Conservation (phyloP, 2,797 vertebrate genomes). For the Rhabdophis nuchalis region DNA sequence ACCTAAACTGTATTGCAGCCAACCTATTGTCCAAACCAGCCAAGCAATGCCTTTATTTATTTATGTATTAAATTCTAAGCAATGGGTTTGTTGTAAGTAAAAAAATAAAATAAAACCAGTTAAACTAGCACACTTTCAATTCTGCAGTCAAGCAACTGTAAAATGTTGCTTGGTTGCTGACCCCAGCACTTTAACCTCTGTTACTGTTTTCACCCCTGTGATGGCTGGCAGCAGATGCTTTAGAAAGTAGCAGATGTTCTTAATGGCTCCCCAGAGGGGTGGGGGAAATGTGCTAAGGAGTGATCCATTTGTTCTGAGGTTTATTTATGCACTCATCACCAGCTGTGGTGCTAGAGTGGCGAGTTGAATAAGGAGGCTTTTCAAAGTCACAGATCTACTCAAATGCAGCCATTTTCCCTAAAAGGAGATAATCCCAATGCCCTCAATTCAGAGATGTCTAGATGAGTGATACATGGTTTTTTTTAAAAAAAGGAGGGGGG, state of each 20-base stretch:
- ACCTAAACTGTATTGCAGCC: not conserved
- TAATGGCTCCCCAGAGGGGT: not conserved
- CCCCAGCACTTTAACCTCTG: not conserved
- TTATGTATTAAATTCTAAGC: not conserved
- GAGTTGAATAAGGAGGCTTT: not conserved
- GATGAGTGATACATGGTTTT: not conserved
- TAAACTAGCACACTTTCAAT: not conserved
- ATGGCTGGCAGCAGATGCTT: conserved; percentile 11
- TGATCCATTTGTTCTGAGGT: not conserved
- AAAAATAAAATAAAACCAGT: not conserved
- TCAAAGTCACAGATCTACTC: not conserved
- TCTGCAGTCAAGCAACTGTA: not conserved
- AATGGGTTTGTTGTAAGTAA: not conserved
- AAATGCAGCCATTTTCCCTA: not conserved
- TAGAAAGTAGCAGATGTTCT: conserved; percentile 2
- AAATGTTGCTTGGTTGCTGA: not conserved
- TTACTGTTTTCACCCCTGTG: not conserved
- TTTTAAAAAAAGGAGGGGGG: not conserved
- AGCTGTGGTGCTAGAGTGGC: not conserved
- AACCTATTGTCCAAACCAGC: not conserved
- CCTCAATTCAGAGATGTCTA: not conserved
- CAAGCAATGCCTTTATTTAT: not conserved
- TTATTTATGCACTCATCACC: not conserved
- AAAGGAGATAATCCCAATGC: not conserved
- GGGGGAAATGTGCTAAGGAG: not conserved